Evolutionary conservation across 2,113 vertebrate genomes (phyloP).

Genomic region (Vulpes ferrilata): DNA sequence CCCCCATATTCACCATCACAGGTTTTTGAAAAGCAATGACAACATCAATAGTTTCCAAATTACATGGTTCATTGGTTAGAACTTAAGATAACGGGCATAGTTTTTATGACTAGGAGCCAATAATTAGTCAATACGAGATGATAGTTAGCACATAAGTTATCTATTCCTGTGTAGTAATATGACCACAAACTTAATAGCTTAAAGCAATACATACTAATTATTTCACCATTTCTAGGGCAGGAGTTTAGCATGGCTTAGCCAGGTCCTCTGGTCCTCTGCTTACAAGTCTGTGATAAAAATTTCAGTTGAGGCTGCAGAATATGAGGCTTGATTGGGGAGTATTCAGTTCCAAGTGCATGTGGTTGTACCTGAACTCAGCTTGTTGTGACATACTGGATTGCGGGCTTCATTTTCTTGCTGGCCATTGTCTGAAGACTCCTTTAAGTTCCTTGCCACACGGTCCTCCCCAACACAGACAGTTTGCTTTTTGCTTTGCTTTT

Average conservation of each 20-base stretch:
- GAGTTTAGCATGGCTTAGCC: background rate
- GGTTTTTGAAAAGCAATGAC: background rate
- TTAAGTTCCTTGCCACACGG: background rate
- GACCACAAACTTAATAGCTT: background rate
- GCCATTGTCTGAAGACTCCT: background rate
- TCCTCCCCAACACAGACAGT: background rate
- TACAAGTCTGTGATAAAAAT: background rate
- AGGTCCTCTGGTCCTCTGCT: background rate
- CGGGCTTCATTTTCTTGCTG: background rate
- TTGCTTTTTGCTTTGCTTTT: background rate
- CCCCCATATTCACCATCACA: background rate
- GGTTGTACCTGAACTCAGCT: background rate
- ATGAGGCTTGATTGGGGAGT: background rate
- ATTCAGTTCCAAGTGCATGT: background rate
- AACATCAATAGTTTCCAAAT: background rate
- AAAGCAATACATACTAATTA: background rate
- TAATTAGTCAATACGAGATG: background rate
- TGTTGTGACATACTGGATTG: background rate
- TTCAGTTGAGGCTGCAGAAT: background rate
- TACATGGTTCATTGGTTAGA: background rate
- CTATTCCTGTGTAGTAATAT: background rate
- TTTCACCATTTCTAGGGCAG: background rate
- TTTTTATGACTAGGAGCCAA: background rate
- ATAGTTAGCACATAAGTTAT: background rate
- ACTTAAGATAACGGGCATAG: background rate